Evolutionary conservation across 2,888 invertebrate genomes (phyloP), one percentile per base, ranked within the genome.

Genomic region (Melikaiella ostensackeni): DNA sequence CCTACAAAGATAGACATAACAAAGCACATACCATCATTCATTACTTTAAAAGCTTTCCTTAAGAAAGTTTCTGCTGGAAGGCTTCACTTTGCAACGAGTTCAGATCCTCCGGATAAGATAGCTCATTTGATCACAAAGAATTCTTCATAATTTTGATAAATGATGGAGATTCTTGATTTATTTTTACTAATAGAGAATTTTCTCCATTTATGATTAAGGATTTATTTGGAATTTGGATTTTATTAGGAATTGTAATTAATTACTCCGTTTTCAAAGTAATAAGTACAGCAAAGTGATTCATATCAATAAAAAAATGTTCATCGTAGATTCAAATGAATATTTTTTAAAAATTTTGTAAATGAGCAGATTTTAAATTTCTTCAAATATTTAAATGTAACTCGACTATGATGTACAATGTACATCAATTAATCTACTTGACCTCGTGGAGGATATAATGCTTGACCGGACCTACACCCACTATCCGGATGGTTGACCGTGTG

Each of bases 371-470:
- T 50, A 27, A 24, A 46, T 42, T 75, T 46, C 50, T 75, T 70
- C 35, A 35, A 73, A 66, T 66, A 64, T 76, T 57, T 55, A 35
- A 55, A 76, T 66, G 55, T 27, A 50, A 70, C 33, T 78, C 78
- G 82, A 78, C 76, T 78, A 81, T 80, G 74, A 79, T 74, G 78
- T 82, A 79, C 83, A 86, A 80, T 74, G 77, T 83, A 80, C 84
- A 86, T 84, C 86, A 90, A 89, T 90, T 90, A 89, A 86, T 83
- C 87, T 84, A 88, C 82, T 88, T 88, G 87, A 89, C 89, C 88
- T 82, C 85, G 83, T 79, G 81, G 82, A 85, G 83, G 82, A 84
- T 81, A 83, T 30, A 30, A 30, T 80, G 84, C 82, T 83, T 88
- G 87, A 88, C 86, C 84, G 78, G 74, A 79, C 79, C 77, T 80